These are phyloP conservation scores for Pectinophora gossypiella DNA, from an alignment of 1,140 invertebrate genomes.

Conservation along the genomic window DNA sequence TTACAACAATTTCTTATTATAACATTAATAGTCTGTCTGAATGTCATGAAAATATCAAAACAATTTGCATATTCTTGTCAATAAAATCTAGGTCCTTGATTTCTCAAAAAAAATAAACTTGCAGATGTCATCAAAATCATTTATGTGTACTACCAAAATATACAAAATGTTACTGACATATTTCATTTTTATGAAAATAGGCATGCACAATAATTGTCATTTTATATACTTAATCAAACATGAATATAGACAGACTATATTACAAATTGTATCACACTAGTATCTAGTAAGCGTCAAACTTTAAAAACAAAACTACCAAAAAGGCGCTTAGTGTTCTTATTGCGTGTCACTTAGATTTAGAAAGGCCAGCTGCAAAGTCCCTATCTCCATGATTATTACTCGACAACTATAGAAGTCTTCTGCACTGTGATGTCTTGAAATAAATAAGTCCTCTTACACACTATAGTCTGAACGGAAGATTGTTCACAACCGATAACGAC, in stretches of 20 bases:
- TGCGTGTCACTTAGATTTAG: conserved; percentile 17
- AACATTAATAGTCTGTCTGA: conserved; percentile 1
- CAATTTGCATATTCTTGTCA: no score
- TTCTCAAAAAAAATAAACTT: no score
- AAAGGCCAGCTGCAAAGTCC: conserved; percentile 14
- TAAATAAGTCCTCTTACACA: conserved; percentile 71
- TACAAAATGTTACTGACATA: no score
- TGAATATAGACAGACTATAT: conserved; percentile 4
- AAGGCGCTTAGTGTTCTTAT: conserved; percentile 22
- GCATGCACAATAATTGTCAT: no score
- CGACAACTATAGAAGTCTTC: conserved; percentile 9
- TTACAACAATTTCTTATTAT: conserved; percentile 31
- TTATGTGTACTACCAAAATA: no score
- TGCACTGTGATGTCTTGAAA: conserved; percentile 68
- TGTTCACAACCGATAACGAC: conserved; percentile 70
- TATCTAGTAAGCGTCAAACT: conserved; percentile 56
- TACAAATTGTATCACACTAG: conserved; percentile 3
- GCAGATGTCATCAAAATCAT: no score
- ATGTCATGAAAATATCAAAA: neutral
- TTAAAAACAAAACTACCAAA: conserved; percentile 37
- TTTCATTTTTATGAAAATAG: no score
- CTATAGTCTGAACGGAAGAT: conserved; percentile 68
- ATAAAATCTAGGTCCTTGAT: no score
- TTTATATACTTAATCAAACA: neutral
- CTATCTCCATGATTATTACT: conserved; percentile 1